phyloP scores from a whole-genome alignment of 2,888 invertebrate genomes.

The Caradrina kadenii region DNA sequence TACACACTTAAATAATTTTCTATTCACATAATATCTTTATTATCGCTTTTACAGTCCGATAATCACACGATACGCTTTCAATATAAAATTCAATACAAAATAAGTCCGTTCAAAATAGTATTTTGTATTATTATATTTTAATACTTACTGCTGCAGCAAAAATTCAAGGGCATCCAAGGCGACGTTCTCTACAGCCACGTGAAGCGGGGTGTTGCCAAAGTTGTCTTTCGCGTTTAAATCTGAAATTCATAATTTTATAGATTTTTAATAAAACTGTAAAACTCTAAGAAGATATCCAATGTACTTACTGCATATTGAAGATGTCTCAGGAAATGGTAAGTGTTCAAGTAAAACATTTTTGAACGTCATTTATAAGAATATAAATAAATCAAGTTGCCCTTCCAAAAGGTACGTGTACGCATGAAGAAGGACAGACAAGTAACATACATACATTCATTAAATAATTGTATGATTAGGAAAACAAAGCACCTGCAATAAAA shows the following conservation, averaged over 20 bases:
- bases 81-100: background rate
- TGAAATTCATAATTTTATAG: conserved; percentile 76
- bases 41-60: too few relatives aligned
- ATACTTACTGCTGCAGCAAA: conserved; percentile 93
- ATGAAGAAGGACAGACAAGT: too few relatives aligned
- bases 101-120: background rate
- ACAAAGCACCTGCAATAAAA: too few relatives aligned
- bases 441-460: too few relatives aligned
- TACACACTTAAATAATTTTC: too few relatives aligned
- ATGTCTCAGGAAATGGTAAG: background rate
- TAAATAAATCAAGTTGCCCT: too few relatives aligned
- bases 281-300: too few relatives aligned
- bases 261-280: too few relatives aligned
- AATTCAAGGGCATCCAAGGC: conserved; percentile 93
- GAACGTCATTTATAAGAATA: too few relatives aligned
- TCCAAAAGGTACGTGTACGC: too few relatives aligned
- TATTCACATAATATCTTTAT: too few relatives aligned
- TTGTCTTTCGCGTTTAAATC: conserved; percentile 94
- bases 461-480: too few relatives aligned
- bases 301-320: background rate
- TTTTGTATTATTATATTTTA: background rate
- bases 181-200: conserved; percentile 94
- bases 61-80: background rate
- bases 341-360: background rate
- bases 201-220: conserved; percentile 95